Base-by-base conservation (phyloP, 2,888 invertebrate species). In the Ennomos fuscantarius region DNA sequence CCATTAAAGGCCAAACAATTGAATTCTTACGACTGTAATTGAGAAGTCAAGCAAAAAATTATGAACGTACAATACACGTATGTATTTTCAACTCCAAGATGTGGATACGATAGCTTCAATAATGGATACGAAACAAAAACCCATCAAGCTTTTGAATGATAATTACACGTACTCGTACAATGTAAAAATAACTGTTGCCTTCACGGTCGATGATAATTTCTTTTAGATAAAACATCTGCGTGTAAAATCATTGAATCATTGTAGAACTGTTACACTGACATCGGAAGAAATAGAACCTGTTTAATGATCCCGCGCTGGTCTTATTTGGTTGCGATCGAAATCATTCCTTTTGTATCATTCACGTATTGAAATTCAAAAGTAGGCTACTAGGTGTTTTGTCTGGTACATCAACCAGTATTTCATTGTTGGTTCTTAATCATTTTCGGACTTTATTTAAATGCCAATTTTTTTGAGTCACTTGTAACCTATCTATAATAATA, bases 101-200 rank as follows among this genome's bases (percentile, higher is more conserved):
- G 51, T 55, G 47, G 51, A 57, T 24, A 24, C 24, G 24, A 24
- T 63, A 54, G 53, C 60, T 45, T 51, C 45, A 55, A 59, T 63
- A 67, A 68, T 64, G 62, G 55, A 56, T 49, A 64, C 39, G 62
- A 64, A 66, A 62, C 64, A 68, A 66, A 68, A 68, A 68, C 66
- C 62, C 62, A 68, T 66, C 43, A 47, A 62, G 56, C 56, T 66
- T 66, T 66, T 63, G 66, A 66, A 68, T 66, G 65, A 60, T 66
- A 65, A 70, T 66, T 65, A 63, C 65, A 61, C 53, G 57, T 64
- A 63, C 63, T 60, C 53, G 57, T 62, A 58, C 57, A 62, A 60
- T 62, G 56, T 48, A 53, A 66, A 68, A 66, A 66, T 68, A 67
- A 71, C 71, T 57, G 71, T 70, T 66, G 46, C 55, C 55, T 66